phyloP scores from a whole-genome alignment of 64 coral and sea anemone genomes.

The Trachythela sp. region DNA sequence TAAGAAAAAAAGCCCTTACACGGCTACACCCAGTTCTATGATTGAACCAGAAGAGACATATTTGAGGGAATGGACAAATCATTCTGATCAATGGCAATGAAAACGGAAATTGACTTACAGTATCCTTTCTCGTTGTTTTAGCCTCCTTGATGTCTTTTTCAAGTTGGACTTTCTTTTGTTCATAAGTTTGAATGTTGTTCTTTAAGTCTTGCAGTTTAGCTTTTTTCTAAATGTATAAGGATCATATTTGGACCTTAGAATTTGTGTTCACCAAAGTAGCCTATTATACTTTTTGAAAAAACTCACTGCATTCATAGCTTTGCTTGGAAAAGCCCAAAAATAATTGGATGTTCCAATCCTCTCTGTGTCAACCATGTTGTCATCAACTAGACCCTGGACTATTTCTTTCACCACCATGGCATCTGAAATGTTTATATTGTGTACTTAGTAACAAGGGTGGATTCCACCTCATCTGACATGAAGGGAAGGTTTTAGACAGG shows the following conservation, averaged over 20 bases:
- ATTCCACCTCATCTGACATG: no score
- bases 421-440: constrained; percentile 30
- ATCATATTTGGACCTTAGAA: no score
- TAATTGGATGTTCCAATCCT: constrained; percentile 95
- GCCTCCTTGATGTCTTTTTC: constrained; percentile 65
- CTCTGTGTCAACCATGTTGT: constrained; percentile 88
- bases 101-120: no score
- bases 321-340: constrained; percentile 98
- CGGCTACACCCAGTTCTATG: no score
- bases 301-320: constrained; percentile 86
- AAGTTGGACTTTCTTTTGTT: constrained; percentile 57
- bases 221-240: constrained; percentile 26
- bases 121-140: constrained; percentile 56
- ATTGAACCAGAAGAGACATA: no score
- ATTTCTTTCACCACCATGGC: constrained; percentile 97
- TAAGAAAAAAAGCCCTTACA: no score
- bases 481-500: no score
- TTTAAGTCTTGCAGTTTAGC: constrained; percentile 71
- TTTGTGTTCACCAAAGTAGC: not conserved
- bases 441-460: not conserved
- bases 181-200: constrained; percentile 50
- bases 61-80: not conserved
- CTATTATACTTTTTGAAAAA: not conserved
- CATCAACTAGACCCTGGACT: constrained; percentile 88
- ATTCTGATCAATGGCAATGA: not conserved